Base-by-base conservation (phyloP, 2,113 vertebrate genomes). In the Tamias sibiricus region DNA sequence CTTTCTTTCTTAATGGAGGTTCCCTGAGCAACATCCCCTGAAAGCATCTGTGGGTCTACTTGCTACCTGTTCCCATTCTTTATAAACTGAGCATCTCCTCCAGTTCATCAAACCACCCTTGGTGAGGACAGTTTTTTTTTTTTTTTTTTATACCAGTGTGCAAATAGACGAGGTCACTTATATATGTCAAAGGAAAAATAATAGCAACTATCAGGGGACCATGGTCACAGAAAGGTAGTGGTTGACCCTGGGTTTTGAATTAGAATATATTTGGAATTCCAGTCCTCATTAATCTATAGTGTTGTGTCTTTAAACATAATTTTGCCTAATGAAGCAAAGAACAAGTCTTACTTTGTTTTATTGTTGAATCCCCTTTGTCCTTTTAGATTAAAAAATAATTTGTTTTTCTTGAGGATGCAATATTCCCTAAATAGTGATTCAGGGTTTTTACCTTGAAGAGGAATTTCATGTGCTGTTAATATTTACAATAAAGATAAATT, bases 351-450 rank as follows among this genome's bases (percentile, higher is more conserved):
- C 20, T 52, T 89, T n/a, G 14, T 57, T 90, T 85, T 85, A 75
- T 49, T 91, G 81, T 62, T 12, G 14, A 97, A 49, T 49, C 24
- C 1, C 26, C 30, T 91, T 83, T 71, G 13, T 79, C 52, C 44
- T 94, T 52, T 94, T 62, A 68, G 20, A 94, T 90, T 47, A 95
- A 80, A n/a, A 93, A 59, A 32, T 35, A 28, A 90, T 95, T 93
- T 90, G 90, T 84, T 94, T 95, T 89, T 26, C 66, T 14, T 28
- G 26, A 95, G 69, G 57, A 94, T 91, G 69, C 13, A 85, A 5
- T 87, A 47, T 37, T 72, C 52, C 16, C 52, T 87, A 49, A 77
- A 49, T 77, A 88, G 37, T 32, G 24, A 83, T 52, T 80, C 84
- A 64, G 2, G 0, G 1, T 26, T 84, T 74, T 76, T 26, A 10